A percentile compares a stretch with the other conserved stretches of the same genome.
phyloP scores from a whole-genome alignment of 2,797 vertebrate species.

The Coregonus ussuriensis region DNA sequence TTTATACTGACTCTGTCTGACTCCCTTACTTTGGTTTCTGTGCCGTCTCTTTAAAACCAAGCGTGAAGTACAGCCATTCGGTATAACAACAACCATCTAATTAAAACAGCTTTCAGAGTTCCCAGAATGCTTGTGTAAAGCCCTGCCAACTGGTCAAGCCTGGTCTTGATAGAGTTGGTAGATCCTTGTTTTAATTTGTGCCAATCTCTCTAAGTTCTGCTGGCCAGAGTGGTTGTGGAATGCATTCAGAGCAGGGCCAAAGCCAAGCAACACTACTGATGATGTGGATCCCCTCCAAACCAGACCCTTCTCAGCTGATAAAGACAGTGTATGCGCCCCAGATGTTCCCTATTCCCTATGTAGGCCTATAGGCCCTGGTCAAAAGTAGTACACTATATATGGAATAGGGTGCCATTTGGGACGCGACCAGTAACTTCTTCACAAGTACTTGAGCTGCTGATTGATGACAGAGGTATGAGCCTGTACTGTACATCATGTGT shows the following conservation, averaged over 20 bases:
- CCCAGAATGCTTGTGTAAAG: neutral
- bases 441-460: neutral
- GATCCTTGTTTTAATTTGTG: slow-evolving; percentile 2
- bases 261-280: neutral
- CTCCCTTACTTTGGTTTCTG: neutral
- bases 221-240: neutral
- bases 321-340: neutral
- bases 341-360: no score
- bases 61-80: neutral
- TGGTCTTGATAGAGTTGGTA: neutral
- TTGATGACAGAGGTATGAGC: neutral
- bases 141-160: neutral
- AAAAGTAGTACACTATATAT: no score
- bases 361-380: no score
- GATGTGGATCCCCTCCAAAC: neutral
- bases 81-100: neutral
- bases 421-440: neutral
- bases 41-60: neutral
- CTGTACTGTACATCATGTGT: neutral
- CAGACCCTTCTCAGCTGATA: neutral
- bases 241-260: neutral
- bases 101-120: neutral
- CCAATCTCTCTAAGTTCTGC: neutral
- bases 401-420: no score
- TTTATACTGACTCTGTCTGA: neutral